Evolutionary conservation across 2,797 vertebrate species (phyloP).

Genomic region (Enteromius argenteus): DNA sequence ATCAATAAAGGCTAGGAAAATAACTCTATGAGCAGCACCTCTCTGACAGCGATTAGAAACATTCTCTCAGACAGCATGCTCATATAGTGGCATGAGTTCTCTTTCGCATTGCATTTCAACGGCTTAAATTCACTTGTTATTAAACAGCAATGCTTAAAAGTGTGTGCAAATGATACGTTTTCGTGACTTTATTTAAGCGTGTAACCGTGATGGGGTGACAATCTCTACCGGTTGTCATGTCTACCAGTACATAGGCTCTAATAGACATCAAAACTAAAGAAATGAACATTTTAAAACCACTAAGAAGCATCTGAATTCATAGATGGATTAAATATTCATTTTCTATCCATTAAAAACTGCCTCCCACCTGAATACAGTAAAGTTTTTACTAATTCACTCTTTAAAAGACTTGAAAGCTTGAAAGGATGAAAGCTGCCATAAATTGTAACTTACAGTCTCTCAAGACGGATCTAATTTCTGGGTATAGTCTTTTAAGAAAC

Average conservation of each 20-base stretch:
- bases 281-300: neutral
- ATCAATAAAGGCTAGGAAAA: neutral
- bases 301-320: neutral
- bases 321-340: neutral
- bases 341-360: neutral
- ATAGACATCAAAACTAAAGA: neutral
- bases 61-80: no score
- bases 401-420: neutral
- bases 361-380: neutral
- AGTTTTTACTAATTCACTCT: neutral
- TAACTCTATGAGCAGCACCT: no score
- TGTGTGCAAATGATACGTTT: no score
- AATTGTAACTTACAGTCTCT: neutral
- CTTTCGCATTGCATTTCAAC: no score
- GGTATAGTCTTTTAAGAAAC: slow-evolving; percentile 46
- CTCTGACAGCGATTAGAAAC: no score
- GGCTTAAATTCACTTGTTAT: no score
- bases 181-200: no score
- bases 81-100: no score
- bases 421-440: neutral
- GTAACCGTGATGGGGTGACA: no score
- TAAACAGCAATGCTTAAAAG: no score
- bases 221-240: no score
- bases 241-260: no score
- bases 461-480: slow-evolving; percentile 13